phyloP scores from a whole-genome alignment of 1,140 invertebrate genomes.

The Panagrolaimus sp. region DNA sequence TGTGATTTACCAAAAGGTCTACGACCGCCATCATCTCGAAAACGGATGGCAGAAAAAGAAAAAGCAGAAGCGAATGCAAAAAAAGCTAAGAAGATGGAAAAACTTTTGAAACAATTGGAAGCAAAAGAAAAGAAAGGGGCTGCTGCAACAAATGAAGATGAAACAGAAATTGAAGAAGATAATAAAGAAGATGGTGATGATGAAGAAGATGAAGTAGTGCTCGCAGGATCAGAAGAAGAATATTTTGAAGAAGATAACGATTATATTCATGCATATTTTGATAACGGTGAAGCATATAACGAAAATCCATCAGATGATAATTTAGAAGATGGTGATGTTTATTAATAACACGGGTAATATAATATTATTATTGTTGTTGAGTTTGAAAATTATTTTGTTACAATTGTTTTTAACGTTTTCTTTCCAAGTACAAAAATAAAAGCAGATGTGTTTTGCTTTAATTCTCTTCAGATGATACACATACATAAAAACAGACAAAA shows the following conservation, averaged over 20 bases:
- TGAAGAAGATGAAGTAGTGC: conserved; percentile 16
- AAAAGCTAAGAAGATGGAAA: conserved; percentile 10
- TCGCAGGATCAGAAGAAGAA: conserved; percentile 22
- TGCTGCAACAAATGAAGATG: conserved; percentile 23
- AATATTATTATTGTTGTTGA: conserved; percentile 1
- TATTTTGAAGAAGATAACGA: conserved; percentile 59
- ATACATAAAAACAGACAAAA: too few relatives aligned
- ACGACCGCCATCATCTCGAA: not conserved
- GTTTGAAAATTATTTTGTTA: conserved; percentile 3
- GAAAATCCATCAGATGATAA: conserved; percentile 58
- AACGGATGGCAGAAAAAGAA: conserved; percentile 33
- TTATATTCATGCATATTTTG: conserved; percentile 59
- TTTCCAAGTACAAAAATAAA: not conserved
- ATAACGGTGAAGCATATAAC: conserved; percentile 60
- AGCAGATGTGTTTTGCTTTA: too few relatives aligned
- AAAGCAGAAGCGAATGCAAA: conserved; percentile 35
- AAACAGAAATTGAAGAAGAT: conserved; percentile 29
- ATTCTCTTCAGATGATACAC: too few relatives aligned
- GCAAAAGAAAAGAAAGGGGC: conserved; percentile 16
- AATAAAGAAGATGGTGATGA: too few relatives aligned
- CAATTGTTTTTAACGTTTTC: not conserved
- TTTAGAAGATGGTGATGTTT: conserved; percentile 49
- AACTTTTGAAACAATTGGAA: conserved; percentile 8
- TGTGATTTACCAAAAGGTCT: not conserved
- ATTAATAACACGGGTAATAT: conserved; percentile 1